Evolutionary conservation across 2,113 vertebrate species (phyloP).

Genomic region (Oreochromis spilurus): DNA sequence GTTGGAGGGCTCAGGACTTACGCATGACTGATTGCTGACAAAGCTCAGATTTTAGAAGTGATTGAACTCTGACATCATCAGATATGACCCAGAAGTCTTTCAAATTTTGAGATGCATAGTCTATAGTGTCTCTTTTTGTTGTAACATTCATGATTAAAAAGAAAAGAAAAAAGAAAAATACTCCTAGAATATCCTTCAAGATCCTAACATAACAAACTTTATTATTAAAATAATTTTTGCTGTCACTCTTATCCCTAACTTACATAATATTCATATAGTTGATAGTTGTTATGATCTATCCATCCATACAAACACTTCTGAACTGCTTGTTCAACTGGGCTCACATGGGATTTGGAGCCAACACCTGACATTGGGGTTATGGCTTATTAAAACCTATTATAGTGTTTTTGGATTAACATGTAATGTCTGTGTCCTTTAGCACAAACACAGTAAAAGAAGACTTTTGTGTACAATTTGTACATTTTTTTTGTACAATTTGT

Average conservation of each 20-base stretch:
- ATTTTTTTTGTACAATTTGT: neutral
- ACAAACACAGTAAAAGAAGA: neutral
- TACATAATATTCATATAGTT: neutral
- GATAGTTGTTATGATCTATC: neutral
- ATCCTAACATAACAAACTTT: neutral
- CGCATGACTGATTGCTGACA: conserved; percentile 22
- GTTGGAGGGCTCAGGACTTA: conserved; percentile 5
- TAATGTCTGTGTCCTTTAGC: neutral
- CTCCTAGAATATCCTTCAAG: neutral
- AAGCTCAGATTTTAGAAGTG: conserved; percentile 22
- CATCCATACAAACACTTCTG: neutral
- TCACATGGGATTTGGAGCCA: neutral
- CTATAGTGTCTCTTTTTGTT: neutral
- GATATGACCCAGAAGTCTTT: neutral
- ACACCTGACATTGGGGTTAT: neutral
- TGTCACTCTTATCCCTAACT: neutral
- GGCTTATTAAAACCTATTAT: neutral
- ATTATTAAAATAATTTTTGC: neutral
- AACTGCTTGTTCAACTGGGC: neutral
- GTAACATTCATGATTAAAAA: neutral
- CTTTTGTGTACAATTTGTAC: neutral
- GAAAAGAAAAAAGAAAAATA: neutral
- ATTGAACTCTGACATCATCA: conserved; percentile 7
- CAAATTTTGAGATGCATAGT: neutral
- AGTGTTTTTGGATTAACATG: neutral